phyloP scores from a whole-genome alignment of 2,113 vertebrate genomes.

The Dasyurus viverrinus region DNA sequence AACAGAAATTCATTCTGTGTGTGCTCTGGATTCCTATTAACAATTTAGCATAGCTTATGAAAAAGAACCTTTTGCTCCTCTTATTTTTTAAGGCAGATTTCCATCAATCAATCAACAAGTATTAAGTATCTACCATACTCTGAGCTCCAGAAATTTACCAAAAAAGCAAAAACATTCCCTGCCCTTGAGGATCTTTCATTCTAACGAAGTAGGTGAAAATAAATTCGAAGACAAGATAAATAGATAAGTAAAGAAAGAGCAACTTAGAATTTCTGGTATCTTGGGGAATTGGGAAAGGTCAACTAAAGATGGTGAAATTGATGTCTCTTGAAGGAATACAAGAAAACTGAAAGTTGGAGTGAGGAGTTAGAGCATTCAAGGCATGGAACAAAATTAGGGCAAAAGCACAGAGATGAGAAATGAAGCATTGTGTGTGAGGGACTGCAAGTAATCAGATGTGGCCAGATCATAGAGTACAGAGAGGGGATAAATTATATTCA shows the following conservation, averaged over 20 bases:
- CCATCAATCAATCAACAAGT: constrained; percentile 51
- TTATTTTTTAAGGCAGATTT: constrained; percentile 63
- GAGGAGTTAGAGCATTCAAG: not conserved
- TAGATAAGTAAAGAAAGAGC: not conserved
- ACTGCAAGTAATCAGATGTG: not conserved
- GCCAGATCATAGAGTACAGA: not conserved
- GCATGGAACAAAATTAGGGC: not conserved
- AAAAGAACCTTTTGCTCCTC: not conserved
- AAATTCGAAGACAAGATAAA: not conserved
- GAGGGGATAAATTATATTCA: not conserved
- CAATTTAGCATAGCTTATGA: not conserved
- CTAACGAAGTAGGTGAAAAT: not conserved
- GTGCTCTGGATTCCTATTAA: not conserved
- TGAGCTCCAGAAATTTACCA: not conserved
- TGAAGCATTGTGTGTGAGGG: not conserved
- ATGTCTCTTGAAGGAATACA: not conserved
- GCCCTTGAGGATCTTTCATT: not conserved
- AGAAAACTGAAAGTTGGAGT: not conserved
- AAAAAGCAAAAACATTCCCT: not conserved
- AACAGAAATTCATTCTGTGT: not conserved
- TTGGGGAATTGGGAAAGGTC: not conserved
- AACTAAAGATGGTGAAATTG: not conserved
- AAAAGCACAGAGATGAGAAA: not conserved
- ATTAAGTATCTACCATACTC: not conserved
- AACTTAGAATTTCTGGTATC: not conserved